Evolutionary conservation across 2,797 vertebrate genomes (phyloP).

Genomic region (Poeciliopsis paucimaculata): DNA sequence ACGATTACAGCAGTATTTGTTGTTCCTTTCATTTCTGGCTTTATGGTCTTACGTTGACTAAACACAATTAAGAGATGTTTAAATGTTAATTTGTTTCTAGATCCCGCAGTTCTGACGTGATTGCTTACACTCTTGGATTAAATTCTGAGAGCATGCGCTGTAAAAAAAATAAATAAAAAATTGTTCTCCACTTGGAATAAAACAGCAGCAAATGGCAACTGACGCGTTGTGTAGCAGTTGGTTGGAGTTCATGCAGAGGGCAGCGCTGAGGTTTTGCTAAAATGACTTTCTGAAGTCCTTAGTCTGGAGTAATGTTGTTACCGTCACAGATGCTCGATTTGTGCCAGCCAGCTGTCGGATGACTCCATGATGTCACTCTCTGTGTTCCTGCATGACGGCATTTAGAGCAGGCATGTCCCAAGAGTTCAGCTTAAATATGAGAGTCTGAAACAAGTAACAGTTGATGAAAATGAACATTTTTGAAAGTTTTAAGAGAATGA

Average conservation of each 20-base stretch:
- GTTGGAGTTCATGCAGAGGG: constrained; percentile 45
- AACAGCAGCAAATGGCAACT: constrained; percentile 27
- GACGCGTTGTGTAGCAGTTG: constrained; percentile 19
- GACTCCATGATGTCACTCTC: constrained; percentile 9
- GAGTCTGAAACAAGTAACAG: background rate
- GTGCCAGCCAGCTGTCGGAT: constrained; percentile 24
- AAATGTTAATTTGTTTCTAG: background rate
- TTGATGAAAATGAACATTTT: background rate
- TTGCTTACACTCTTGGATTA: background rate
- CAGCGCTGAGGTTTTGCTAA: constrained; percentile 21
- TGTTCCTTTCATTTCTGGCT: background rate
- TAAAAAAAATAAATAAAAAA: background rate
- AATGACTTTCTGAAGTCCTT: constrained; percentile 20
- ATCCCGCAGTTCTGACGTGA: background rate
- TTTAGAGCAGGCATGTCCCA: constrained; percentile 7
- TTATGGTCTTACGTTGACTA: background rate
- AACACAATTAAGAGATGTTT: background rate
- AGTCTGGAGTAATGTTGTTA: constrained; percentile 24
- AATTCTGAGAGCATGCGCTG: background rate
- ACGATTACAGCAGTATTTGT: background rate
- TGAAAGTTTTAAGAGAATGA: background rate
- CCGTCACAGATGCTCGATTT: constrained; percentile 20
- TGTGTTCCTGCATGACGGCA: constrained; percentile 4
- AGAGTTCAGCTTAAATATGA: background rate
- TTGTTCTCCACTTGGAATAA: background rate